These are phyloP conservation scores for Andrena flavipes DNA, from an alignment of 2,888 invertebrate species.

Conservation along the genomic window DNA sequence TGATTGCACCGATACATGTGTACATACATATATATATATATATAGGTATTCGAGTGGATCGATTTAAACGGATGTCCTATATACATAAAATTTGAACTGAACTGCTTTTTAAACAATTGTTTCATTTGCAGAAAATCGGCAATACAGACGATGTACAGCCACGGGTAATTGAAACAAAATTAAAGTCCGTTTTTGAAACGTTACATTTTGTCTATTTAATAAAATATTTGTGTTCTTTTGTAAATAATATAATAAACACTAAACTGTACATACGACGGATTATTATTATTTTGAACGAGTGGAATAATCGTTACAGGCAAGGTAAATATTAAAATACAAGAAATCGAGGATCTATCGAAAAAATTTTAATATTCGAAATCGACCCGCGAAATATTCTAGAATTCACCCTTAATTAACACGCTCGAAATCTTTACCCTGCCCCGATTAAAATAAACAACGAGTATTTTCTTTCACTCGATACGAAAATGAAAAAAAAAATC, in stretches of 20 bases:
- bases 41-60: too few species aligned
- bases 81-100: too few species aligned
- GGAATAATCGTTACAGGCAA: neutral
- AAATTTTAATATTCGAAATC: neutral
- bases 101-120: too few species aligned
- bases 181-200: neutral
- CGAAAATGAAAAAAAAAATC: constrained; percentile 5
- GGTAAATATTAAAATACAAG: neutral
- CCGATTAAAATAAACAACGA: neutral
- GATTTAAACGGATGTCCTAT: too few species aligned
- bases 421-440: too few species aligned
- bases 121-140: neutral
- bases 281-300: too few species aligned
- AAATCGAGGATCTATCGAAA: neutral
- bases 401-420: neutral
- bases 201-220: neutral
- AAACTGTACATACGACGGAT: neutral
- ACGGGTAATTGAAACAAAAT: neutral
- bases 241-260: neutral
- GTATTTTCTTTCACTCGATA: neutral
- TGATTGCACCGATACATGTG: too few species aligned
- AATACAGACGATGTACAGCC: neutral
- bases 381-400: neutral
- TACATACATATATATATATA: too few species aligned
- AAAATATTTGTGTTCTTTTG: neutral